Base-by-base conservation (phyloP, 2,797 vertebrate genomes). In the Nasua narica region DNA sequence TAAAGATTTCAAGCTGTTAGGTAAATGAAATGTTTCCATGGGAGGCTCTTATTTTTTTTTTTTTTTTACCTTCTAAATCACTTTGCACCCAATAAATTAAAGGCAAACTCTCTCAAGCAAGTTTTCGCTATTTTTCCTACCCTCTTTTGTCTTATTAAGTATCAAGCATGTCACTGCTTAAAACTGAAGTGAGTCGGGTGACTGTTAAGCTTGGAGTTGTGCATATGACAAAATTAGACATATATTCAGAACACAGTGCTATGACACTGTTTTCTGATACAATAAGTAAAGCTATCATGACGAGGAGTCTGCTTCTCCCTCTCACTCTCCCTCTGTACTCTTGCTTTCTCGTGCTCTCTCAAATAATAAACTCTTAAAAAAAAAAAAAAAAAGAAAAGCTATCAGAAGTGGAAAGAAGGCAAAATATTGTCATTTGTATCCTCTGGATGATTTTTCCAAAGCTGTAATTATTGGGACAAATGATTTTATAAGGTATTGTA, bases 1-100 rank as follows among this genome's bases (percentile, higher is more conserved):
- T 87, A 62, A 94, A 97, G 70, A 95, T 87, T 96, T 98, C 97
- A 98, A 97, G 90, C 88, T 97, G 92, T 97, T 98, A 93, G 88
- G 62, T 96, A 97, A 98, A 97, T 97, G 90, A 96, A 97, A 82
- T 98, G 70, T 93, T 98, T 98, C 96, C 95, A 25, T 9, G 56
- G 85, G 83, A 96, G 6, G 78, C 60, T 97, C 8, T 8, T n/a
- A n/a, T 18, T 54, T 46, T 67, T 84, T 48, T 29, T 25, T 43
- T 62, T 67, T 76, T 43, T 74, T 72, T 4, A 83, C 93, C 79
- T 84, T 91, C 62, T 82, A 90, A 87, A 97, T 93, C 87, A 94
- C 78, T 96, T 92, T 94, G 69, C 78, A 84, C 35, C 92, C 70
- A 96, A 74, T 96, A 97, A 97, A 95, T 96, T 94, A 97, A 96